A percentile compares a stretch with the other conserved stretches of the same genome.
Conservation (phyloP, 2,888 invertebrate species). For the Lycophotia porphyrea region DNA sequence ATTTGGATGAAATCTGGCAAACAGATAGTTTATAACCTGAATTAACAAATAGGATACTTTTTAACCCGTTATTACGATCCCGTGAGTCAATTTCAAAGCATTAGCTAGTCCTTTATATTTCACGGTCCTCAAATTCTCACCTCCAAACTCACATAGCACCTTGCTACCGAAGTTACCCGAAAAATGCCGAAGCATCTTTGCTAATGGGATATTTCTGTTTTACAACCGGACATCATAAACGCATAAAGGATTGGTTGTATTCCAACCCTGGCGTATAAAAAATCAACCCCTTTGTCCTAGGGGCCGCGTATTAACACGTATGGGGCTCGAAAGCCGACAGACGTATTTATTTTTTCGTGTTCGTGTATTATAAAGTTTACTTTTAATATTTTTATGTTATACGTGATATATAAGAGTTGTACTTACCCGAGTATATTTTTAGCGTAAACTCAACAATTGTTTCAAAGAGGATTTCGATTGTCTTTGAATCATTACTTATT, state of each 20-base stretch:
- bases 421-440: neutral
- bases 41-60: neutral
- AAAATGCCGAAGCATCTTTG: conserved; percentile 53
- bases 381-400: conserved; percentile 26
- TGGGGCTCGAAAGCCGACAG: conserved; percentile 43
- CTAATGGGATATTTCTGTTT: conserved; percentile 78
- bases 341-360: conserved; percentile 48
- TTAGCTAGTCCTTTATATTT: neutral
- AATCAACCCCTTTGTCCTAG: conserved; percentile 77
- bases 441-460: neutral
- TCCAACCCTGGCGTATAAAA: conserved; percentile 67
- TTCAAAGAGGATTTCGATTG: neutral
- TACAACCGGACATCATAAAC: conserved; percentile 79
- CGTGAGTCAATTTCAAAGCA: neutral
- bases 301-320: conserved; percentile 81
- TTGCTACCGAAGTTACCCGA: conserved; percentile 58
- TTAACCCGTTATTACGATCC: neutral
- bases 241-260: conserved; percentile 74
- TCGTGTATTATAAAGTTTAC: conserved; percentile 27
- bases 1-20: neutral
- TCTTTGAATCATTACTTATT: neutral
- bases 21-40: too few relatives aligned
- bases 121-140: conserved; percentile 8
- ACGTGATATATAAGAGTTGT: neutral
- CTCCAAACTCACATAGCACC: conserved; percentile 37